Conservation (phyloP, 2,797 vertebrate genomes). For the Selene dorsalis region DNA sequence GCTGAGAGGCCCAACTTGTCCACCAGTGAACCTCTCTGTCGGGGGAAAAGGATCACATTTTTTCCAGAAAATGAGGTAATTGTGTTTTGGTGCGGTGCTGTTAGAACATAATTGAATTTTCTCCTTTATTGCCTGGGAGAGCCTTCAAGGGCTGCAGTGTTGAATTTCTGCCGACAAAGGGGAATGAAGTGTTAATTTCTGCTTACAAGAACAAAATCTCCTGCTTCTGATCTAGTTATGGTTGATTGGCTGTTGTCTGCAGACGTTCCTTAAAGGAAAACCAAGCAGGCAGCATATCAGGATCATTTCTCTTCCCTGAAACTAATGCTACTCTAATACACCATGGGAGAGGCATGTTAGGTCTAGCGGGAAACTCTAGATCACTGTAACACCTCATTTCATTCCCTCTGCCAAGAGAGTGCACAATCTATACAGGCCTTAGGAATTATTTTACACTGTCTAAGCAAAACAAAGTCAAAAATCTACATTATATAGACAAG, state of each 20-base stretch:
- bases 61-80: conserved; percentile 78
- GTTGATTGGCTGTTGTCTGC: conserved; percentile 81
- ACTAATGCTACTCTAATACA: conserved; percentile 83
- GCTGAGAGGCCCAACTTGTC: conserved; percentile 43
- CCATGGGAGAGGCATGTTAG: conserved; percentile 75
- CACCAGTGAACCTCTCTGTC: conserved; percentile 50
- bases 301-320: conserved; percentile 81
- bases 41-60: conserved; percentile 65
- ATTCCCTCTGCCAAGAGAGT: conserved; percentile 75
- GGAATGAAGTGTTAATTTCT: conserved; percentile 90
- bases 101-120: conserved; percentile 81
- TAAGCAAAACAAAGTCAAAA: conserved; percentile 86
- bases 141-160: conserved; percentile 78
- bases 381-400: conserved; percentile 78
- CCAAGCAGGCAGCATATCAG: conserved; percentile 69
- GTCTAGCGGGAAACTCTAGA: conserved; percentile 84
- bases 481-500: conserved; percentile 71
- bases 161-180: conserved; percentile 89
- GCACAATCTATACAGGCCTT: conserved; percentile 74
- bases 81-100: conserved; percentile 76
- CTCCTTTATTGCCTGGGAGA: conserved; percentile 75
- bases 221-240: conserved; percentile 84
- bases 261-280: conserved; percentile 85
- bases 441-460: conserved; percentile 88
- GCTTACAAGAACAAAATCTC: conserved; percentile 88